Evolutionary conservation across 1,140 invertebrate species (phyloP), one percentile per base, ranked within the genome.

Genomic region (Aphelenchoides fujianensis): DNA sequence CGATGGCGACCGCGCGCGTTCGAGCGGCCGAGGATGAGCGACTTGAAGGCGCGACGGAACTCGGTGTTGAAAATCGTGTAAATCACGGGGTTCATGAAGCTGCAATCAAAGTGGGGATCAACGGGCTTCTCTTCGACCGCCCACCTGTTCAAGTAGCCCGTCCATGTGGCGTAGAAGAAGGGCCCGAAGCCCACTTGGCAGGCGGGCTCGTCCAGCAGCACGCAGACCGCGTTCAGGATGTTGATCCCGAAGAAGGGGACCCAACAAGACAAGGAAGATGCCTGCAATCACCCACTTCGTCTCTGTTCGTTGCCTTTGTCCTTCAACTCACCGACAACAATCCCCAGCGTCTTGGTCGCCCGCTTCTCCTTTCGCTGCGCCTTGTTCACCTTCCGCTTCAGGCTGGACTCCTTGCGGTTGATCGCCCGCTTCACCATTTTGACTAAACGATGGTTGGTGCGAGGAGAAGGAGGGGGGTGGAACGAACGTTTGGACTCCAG

Each of bases 51-150:
- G 88, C 97, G 97, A 69, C 96, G 89, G 86, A 98, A 99, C 86
- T 99, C 96, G 2, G 93, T 92, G 87, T 99, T 98, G 88, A 98
- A 98, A 82, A 99, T 97, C 48, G 96, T 98, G 86, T 98, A 98
- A 85, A 98, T 98, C 72, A 98, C 91, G 1, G 95, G 95, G 87
- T 97, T 98, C 69, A 97, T 91, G 76, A 88, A 87, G 31, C 86
- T 55, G 31, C 48, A 70, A 69, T 48, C 27, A 1, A 69, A 71
- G 5, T 19, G 23, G 9, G 19, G 7, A 9, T 59, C 30, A 27
- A 3, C 19, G 48, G 48, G n/a, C 9, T 27, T 2, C 31, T 27
- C 19, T 63, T 52, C n/a, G 12, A 12, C 41, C 41, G 23, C n/a
- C 48, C 48, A 31, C 66, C 36, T 68, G 63, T 70, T 70, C 78